These are phyloP conservation scores for Ptychadena robeensis DNA, from an alignment of 2,797 vertebrate genomes.

Conservation along the genomic window DNA sequence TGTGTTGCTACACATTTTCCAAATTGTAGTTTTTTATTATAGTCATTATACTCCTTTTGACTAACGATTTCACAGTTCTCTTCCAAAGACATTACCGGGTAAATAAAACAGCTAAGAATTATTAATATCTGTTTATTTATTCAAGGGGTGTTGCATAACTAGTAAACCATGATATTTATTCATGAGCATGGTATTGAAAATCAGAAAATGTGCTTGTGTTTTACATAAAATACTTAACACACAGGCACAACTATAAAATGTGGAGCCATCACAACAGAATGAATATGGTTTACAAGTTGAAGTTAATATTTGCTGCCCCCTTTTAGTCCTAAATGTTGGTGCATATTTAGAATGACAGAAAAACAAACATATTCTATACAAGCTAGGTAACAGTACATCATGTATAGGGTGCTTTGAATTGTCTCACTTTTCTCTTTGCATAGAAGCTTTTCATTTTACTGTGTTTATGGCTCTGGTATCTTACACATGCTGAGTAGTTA, in stretches of 20 bases:
- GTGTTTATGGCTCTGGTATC: neutral
- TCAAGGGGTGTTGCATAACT: neutral
- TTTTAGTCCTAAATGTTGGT: constrained; percentile 72
- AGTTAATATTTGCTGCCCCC: constrained; percentile 83
- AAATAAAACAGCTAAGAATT: neutral
- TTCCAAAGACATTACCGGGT: neutral
- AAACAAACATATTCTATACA: constrained; percentile 1
- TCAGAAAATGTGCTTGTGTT: neutral
- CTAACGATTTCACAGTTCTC: neutral
- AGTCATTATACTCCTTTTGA: neutral
- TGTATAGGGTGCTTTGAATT: too few species aligned
- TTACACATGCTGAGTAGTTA: neutral
- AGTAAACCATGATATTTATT: neutral
- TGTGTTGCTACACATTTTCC: neutral
- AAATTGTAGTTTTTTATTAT: neutral
- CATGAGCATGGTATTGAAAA: neutral
- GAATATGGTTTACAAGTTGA: constrained; percentile 16
- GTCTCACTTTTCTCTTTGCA: too few species aligned
- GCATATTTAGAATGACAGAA: neutral
- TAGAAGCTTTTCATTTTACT: neutral
- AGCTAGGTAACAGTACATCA: neutral
- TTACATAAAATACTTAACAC: neutral
- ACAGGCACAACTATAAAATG: neutral
- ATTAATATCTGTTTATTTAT: neutral
- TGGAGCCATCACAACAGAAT: neutral